Percentiles rank a stretch among this genome's conserved stretches.
Evolutionary conservation across 1,140 invertebrate species (phyloP).

Genomic region (Trichonephila inaurata): DNA sequence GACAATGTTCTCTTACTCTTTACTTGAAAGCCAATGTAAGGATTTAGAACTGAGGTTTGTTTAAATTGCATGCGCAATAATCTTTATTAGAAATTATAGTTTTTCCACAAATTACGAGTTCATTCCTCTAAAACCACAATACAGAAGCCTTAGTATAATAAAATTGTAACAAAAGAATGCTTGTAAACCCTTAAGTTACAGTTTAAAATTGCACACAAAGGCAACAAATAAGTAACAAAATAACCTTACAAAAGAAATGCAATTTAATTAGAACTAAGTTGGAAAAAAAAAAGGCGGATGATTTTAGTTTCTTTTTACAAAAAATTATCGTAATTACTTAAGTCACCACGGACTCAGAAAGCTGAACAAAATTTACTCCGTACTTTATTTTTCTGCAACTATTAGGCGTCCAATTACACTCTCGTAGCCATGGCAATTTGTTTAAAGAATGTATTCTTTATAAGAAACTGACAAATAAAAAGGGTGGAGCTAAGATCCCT

Average conservation of each 20-base stretch:
- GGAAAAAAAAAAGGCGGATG: neutral
- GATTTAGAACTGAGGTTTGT: too few relatives aligned
- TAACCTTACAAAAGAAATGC: neutral
- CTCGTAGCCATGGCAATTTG: neutral
- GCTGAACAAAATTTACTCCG: neutral
- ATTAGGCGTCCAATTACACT: neutral
- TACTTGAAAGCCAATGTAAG: too few relatives aligned
- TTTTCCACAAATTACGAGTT: too few relatives aligned
- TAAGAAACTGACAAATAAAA: neutral
- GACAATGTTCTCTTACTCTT: too few relatives aligned
- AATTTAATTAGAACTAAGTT: conserved; percentile 24
- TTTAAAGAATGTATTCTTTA: neutral
- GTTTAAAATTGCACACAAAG: too few relatives aligned
- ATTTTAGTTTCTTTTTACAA: neutral
- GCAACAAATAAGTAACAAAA: neutral
- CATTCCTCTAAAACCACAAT: too few relatives aligned
- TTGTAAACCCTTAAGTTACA: too few relatives aligned
- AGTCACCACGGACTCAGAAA: neutral
- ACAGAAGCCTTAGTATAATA: too few relatives aligned
- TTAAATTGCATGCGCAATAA: too few relatives aligned
- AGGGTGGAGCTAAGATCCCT: neutral
- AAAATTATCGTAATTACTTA: conserved; percentile 28
- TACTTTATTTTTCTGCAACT: neutral
- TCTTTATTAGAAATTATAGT: too few relatives aligned
- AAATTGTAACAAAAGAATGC: too few relatives aligned